phyloP scores from a whole-genome alignment of 2,797 vertebrate species.

The Coilia nasus region DNA sequence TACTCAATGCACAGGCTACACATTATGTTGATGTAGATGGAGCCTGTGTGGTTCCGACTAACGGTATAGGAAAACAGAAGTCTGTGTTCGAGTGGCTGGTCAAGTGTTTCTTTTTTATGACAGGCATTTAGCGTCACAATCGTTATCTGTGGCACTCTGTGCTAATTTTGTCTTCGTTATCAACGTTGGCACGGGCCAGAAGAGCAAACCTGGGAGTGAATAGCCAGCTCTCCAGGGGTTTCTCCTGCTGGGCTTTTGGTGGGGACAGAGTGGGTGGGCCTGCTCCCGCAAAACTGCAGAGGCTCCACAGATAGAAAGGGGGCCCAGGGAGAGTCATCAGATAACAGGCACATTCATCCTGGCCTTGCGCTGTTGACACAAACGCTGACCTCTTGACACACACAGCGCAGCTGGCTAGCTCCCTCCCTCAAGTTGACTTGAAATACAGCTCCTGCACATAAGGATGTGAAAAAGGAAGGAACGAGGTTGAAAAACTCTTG shows the following conservation, averaged over 20 bases:
- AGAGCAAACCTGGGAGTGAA: neutral
- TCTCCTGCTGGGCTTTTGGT: neutral
- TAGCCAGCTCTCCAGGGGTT: neutral
- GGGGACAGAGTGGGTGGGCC: neutral
- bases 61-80: neutral
- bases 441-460: neutral
- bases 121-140: neutral
- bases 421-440: neutral
- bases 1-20: neutral
- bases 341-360: neutral
- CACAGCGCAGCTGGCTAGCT: neutral
- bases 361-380: conserved; percentile 8
- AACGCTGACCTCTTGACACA: neutral
- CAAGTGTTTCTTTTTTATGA: neutral
- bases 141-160: conserved; percentile 9
- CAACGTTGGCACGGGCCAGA: neutral
- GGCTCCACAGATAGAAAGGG: neutral
- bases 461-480: neutral
- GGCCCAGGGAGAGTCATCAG: neutral
- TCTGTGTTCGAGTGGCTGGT: neutral
- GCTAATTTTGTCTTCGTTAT: neutral
- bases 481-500: neutral
- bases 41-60: no score
- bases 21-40: neutral
- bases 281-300: neutral